phyloP scores from a whole-genome alignment of 1,140 invertebrate genomes.

The Drosophila sp. region DNA sequence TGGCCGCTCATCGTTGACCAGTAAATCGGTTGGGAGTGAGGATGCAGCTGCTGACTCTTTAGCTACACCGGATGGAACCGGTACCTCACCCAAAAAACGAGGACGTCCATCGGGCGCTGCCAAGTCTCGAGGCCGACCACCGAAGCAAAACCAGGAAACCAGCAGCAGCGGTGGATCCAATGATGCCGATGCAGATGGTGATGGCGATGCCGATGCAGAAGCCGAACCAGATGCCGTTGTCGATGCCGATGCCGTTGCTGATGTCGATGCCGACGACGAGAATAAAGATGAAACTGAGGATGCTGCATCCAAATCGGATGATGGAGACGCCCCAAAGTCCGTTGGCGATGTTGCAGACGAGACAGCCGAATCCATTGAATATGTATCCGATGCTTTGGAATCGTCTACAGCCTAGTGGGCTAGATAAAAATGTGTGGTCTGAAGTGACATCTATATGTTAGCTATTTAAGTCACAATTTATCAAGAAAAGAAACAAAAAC shows the following conservation, averaged over 20 bases:
- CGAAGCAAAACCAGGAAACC: constrained; percentile 2
- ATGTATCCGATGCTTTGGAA: constrained; percentile 12
- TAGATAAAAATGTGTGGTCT: not conserved
- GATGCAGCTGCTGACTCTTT: not conserved
- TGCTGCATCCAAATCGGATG: constrained; percentile 1
- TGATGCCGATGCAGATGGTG: not conserved
- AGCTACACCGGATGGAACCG: not conserved
- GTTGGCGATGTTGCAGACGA: not conserved
- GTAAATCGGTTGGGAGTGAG: constrained; percentile 3
- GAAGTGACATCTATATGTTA: constrained; percentile 5
- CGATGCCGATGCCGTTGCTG: not conserved
- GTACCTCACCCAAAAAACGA: not conserved
- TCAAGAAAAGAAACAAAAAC: constrained; percentile 26
- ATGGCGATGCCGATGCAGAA: too few relatives aligned
- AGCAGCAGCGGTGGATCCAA: constrained; percentile 5
- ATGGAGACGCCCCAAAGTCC: not conserved
- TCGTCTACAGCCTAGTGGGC: constrained; percentile 1
- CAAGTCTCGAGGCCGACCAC: not conserved
- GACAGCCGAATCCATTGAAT: constrained; percentile 9
- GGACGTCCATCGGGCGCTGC: constrained; percentile 1
- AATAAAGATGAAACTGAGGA: constrained; percentile 13
- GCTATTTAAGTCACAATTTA: constrained; percentile 11
- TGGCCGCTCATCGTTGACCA: constrained; percentile 39
- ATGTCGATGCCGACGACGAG: constrained; percentile 2
- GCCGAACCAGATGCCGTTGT: too few relatives aligned